Base-by-base conservation (phyloP, 2,113 vertebrate genomes). In the Vireo altiloquus region DNA sequence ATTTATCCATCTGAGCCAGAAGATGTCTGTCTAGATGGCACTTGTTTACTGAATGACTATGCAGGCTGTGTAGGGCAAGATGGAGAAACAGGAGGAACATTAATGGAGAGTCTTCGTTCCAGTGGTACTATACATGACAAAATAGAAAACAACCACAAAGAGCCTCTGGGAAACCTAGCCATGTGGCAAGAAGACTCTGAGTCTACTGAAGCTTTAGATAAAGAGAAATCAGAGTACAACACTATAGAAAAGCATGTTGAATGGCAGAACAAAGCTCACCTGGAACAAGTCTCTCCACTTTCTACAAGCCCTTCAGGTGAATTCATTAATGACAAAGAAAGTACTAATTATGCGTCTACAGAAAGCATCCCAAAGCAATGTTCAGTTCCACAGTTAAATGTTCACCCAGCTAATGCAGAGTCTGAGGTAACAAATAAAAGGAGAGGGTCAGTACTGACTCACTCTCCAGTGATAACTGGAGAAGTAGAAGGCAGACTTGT, bases 221-320 rank as follows among this genome's bases (percentile, higher is more conserved):
- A 98, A 91, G 95, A 96, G 20, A 66, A 94, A 74, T 60, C 94
- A 61, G 96, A 96, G 8, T 80, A 82, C 22, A 95, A 96, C 52
- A 68, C 57, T 64, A 59, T 60, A 66, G 86, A 96, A 91, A 90
- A 82, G 4, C 74, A 87, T 1, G 2, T 10, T 59, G 95, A 96
- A 63, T 81, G 39, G 68, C 57, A 91, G 30, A 95, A 30, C 15
- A 90, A 94, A 80, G 47, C 80, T 31, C 57, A 93, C 14, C 20
- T 96, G 12, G 87, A 95, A 53, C 92, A 97, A 13, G 70, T 96
- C 46, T 97, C 80, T 64, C 87, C 97, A 50, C 77, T 76, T 35
- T 98, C 97, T 33, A 93, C 89, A 92, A 97, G 82, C 24, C 85
- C 91, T 78, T 96, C 94, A 10, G 87, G 56, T 84, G 97, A 98